Evolutionary conservation across 2,888 invertebrate species (phyloP).

Genomic region (Scrobipalpa atriplicella): DNA sequence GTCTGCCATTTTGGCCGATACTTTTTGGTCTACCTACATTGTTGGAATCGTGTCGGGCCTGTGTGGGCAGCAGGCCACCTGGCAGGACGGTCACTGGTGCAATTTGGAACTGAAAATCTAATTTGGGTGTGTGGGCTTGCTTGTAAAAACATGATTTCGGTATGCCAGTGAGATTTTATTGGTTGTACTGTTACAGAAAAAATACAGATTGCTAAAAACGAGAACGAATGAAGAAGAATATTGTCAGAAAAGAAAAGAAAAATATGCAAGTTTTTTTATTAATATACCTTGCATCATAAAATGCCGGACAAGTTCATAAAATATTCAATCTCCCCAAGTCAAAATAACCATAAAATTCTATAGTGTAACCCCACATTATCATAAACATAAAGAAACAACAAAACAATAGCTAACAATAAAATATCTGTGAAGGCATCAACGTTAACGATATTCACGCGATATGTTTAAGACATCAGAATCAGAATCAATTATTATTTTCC

Average conservation of each 20-base stretch:
- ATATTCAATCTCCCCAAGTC: constrained; percentile 19
- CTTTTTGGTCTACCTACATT: constrained; percentile 50
- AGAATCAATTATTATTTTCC: constrained; percentile 79
- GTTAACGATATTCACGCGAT: constrained; percentile 52
- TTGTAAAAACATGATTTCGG: background rate
- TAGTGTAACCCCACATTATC: constrained; percentile 12
- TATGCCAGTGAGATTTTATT: background rate
- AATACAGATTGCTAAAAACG: background rate
- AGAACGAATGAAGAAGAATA: too few species aligned
- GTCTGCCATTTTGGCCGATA: constrained; percentile 51
- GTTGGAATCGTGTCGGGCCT: constrained; percentile 24
- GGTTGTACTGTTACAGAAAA: background rate
- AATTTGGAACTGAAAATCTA: constrained; percentile 18
- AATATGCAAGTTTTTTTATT: background rate
- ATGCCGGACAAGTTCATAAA: constrained; percentile 13
- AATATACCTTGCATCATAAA: constrained; percentile 3
- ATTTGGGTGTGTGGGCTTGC: background rate
- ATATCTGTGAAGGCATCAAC: constrained; percentile 21
- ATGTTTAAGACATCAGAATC: constrained; percentile 82
- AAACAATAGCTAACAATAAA: constrained; percentile 31
- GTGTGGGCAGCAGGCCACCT: constrained; percentile 28
- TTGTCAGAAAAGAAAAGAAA: background rate
- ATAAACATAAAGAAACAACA: constrained; percentile 27
- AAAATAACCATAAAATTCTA: constrained; percentile 19
- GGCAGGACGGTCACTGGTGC: constrained; percentile 15